Conservation (phyloP, 2,113 vertebrate genomes). For the Myotis davidii region DNA sequence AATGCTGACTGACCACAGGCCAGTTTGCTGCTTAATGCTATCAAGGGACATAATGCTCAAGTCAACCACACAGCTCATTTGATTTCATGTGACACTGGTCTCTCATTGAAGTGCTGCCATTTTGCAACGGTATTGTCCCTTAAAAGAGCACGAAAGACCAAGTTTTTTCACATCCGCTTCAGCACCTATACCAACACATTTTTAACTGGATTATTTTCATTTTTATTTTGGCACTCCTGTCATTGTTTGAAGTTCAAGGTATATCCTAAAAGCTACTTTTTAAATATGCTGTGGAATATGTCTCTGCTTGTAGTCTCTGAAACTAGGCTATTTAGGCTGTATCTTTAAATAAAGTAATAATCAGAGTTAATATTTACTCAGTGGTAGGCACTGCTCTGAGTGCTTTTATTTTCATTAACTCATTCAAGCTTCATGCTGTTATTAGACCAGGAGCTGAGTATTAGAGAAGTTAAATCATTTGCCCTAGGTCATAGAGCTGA, state of each 20-base stretch:
- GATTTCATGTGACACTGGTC: background rate
- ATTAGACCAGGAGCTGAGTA: background rate
- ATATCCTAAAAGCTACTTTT: background rate
- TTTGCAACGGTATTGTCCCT: background rate
- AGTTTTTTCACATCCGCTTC: background rate
- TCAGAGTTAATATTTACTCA: background rate
- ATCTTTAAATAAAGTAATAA: conserved; percentile 44
- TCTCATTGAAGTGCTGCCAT: background rate
- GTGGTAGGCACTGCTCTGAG: background rate
- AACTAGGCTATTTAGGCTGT: background rate
- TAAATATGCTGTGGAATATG: background rate
- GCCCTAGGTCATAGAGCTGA: background rate
- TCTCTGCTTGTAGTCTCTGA: background rate
- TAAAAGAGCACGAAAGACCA: background rate
- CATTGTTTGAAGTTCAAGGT: conserved; percentile 1
- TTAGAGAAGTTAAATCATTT: background rate
- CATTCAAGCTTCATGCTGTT: background rate
- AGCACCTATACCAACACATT: background rate
- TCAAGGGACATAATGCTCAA: background rate
- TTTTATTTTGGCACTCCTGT: background rate
- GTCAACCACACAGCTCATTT: background rate
- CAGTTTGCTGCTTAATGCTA: background rate
- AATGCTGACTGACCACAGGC: background rate
- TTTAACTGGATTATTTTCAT: background rate
- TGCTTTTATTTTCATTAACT: background rate